These are phyloP conservation scores for Artibeus lituratus DNA, from an alignment of 2,797 vertebrate species.

Conservation along the genomic window DNA sequence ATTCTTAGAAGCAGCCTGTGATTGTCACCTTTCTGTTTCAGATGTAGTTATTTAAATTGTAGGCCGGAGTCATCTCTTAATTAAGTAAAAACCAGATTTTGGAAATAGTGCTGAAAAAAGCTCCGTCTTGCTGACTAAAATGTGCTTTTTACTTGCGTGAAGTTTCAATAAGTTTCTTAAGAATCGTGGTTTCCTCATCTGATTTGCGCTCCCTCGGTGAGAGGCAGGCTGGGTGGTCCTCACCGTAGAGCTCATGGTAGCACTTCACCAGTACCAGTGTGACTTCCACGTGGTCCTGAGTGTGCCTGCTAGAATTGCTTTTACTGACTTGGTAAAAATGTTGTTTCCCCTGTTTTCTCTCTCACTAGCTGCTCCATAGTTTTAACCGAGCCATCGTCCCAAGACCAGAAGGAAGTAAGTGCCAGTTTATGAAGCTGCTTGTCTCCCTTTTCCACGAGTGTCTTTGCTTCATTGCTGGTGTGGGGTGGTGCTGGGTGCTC, in stretches of 20 bases:
- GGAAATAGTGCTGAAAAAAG: background rate
- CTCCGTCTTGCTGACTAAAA: background rate
- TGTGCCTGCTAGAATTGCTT: constrained; percentile 4
- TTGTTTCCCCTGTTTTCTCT: constrained; percentile 55
- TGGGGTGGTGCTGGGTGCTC: background rate
- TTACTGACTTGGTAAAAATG: constrained; percentile 18
- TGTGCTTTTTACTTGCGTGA: background rate
- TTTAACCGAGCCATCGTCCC: constrained; percentile 77
- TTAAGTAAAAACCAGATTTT: background rate
- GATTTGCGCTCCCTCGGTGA: background rate
- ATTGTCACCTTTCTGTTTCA: background rate
- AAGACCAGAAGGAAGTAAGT: constrained; percentile 85
- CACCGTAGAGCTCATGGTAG: background rate
- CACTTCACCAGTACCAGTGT: background rate
- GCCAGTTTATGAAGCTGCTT: background rate
- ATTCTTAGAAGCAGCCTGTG: background rate
- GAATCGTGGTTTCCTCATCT: background rate
- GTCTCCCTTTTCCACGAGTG: background rate
- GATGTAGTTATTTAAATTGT: background rate
- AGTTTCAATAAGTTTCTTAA: background rate
- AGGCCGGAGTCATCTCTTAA: background rate
- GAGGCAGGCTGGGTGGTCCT: background rate
- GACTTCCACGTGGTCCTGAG: background rate
- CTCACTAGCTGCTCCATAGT: constrained; percentile 79
- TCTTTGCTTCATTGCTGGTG: background rate